These are phyloP conservation scores for Otolemur garnettii DNA, from an alignment of 2,113 vertebrate genomes.

Conservation along the genomic window DNA sequence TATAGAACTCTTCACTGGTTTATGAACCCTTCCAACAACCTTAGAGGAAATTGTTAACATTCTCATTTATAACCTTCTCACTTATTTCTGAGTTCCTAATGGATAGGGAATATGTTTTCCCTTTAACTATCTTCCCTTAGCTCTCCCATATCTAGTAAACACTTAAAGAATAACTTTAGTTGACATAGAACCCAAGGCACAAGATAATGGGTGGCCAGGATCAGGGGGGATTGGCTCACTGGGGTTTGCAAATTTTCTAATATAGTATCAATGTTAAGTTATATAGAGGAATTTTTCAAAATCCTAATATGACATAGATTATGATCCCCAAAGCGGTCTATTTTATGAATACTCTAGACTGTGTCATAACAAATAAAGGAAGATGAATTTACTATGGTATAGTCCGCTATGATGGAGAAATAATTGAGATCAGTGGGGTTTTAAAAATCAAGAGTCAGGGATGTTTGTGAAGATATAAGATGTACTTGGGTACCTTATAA, in stretches of 20 bases:
- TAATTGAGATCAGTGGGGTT: background rate
- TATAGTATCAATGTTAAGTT: background rate
- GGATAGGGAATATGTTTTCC: background rate
- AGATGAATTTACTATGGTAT: background rate
- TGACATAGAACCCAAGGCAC: constrained; percentile 4
- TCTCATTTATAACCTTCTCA: constrained; percentile 46
- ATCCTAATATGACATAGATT: background rate
- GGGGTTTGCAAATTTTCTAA: constrained; percentile 11
- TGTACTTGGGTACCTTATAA: background rate
- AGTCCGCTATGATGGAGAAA: background rate
- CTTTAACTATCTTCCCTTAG: constrained; percentile 20
- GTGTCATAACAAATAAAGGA: background rate
- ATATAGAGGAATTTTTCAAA: background rate
- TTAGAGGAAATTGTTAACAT: constrained; percentile 18
- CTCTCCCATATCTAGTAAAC: background rate
- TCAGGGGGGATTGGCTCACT: background rate
- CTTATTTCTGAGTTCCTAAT: background rate
- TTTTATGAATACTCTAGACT: background rate
- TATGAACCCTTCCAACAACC: constrained; percentile 15
- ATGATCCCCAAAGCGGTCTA: background rate
- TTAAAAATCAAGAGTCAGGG: constrained; percentile 29
- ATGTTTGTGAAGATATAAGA: constrained; percentile 20
- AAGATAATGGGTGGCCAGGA: background rate
- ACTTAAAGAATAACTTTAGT: background rate
- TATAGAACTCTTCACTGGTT: background rate